A percentile compares a stretch with the other conserved stretches of the same genome.
These are phyloP conservation scores for Rhinoraja longicauda DNA, from an alignment of 2,797 vertebrate genomes.

Conservation along the genomic window DNA sequence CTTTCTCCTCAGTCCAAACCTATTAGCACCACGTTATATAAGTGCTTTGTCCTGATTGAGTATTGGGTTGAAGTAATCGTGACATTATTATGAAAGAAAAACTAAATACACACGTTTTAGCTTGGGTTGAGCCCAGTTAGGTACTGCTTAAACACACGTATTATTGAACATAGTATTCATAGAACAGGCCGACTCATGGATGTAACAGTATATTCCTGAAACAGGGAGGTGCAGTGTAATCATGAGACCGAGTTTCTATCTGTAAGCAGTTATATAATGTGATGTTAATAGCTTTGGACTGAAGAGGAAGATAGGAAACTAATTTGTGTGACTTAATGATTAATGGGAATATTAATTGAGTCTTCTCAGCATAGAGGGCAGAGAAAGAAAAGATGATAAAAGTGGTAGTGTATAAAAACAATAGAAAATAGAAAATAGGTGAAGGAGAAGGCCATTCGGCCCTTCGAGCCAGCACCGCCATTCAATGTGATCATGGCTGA, in stretches of 20 bases:
- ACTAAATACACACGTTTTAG: neutral
- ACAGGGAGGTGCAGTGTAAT: neutral
- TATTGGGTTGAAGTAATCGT: too few relatives aligned
- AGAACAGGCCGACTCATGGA: neutral
- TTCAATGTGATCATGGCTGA: too few relatives aligned
- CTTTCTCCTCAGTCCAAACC: neutral
- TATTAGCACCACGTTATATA: neutral
- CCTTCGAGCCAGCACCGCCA: too few relatives aligned
- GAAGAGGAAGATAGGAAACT: neutral
- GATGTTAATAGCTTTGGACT: neutral
- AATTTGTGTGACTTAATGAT: too few relatives aligned
- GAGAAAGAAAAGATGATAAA: neutral
- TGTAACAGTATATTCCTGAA: constrained; percentile 7
- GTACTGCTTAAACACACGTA: neutral
- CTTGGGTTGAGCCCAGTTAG: neutral
- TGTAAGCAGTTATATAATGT: neutral
- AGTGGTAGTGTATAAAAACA: neutral
- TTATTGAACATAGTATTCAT: neutral
- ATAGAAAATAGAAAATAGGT: too few relatives aligned
- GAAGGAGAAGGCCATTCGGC: too few relatives aligned
- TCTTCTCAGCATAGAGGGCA: neutral
- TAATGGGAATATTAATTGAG: too few relatives aligned
- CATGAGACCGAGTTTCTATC: neutral
- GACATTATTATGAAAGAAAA: neutral
- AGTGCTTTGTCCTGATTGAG: neutral